These are phyloP conservation scores for Bolborhynchus lineola DNA, from an alignment of 2,113 vertebrate species.

Conservation along the genomic window DNA sequence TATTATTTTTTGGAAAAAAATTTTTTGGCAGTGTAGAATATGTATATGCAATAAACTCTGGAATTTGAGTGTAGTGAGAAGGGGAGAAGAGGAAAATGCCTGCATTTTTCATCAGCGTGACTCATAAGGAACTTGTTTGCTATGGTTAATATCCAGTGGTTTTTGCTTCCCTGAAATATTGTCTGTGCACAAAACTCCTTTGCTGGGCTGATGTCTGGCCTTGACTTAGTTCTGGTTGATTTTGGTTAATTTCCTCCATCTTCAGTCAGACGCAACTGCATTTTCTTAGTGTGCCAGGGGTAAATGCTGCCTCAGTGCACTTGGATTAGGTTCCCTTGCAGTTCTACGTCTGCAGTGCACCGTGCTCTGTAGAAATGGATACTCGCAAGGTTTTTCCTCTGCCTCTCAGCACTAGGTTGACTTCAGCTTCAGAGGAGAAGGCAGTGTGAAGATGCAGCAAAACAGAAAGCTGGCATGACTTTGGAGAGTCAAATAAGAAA, in stretches of 20 bases:
- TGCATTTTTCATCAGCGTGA: not conserved
- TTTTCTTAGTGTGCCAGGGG: not conserved
- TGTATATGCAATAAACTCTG: not conserved
- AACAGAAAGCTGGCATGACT: not conserved
- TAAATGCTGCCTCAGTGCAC: not conserved
- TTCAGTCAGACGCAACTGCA: not conserved
- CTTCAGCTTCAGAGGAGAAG: not conserved
- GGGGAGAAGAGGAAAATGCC: not conserved
- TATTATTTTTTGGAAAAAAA: not conserved
- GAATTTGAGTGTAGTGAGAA: not conserved
- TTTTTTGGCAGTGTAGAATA: not conserved
- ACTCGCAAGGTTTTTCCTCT: not conserved
- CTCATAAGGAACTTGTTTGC: not conserved
- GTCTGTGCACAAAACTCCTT: not conserved
- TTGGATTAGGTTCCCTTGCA: not conserved
- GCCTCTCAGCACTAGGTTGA: not conserved
- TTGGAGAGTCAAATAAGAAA: not conserved
- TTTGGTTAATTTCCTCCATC: not conserved
- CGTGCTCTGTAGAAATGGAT: fast-evolving
- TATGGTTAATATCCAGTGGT: not conserved
- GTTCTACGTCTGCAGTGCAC: not conserved
- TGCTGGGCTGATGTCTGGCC: not conserved
- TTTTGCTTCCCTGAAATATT: not conserved
- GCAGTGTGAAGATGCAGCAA: not conserved
- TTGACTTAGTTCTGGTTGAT: not conserved